A percentile compares a stretch with the other conserved stretches of the same genome.
phyloP scores from a whole-genome alignment of 1,140 invertebrate species.

The Hydropsyche tenuis region DNA sequence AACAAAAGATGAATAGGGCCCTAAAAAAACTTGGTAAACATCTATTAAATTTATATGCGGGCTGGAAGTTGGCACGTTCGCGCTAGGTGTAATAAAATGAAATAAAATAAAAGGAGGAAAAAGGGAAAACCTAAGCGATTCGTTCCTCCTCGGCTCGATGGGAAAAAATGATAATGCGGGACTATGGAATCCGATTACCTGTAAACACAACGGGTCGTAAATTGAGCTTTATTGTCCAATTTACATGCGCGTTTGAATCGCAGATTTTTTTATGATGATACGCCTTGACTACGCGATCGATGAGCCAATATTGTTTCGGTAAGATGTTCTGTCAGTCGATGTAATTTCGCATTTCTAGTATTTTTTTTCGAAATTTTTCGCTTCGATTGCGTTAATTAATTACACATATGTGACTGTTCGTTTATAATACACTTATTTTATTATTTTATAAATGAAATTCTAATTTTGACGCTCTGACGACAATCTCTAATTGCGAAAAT shows the following conservation, averaged over 20 bases:
- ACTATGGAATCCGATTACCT: constrained; percentile 32
- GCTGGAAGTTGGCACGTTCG: constrained; percentile 39
- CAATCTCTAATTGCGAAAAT: too few species aligned
- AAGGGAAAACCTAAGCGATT: constrained; percentile 33
- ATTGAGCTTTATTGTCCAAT: constrained; percentile 38
- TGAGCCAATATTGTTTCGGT: too few species aligned
- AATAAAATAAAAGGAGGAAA: constrained; percentile 12
- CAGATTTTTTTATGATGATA: constrained; percentile 16
- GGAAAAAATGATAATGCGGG: constrained; percentile 36
- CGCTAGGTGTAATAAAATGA: constrained; percentile 33
- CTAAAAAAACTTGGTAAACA: constrained; percentile 49
- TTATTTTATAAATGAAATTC: too few species aligned
- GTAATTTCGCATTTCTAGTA: too few species aligned
- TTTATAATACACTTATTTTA: too few species aligned
- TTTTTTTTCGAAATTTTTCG: too few species aligned
- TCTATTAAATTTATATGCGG: constrained; percentile 46
- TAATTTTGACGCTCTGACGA: too few species aligned
- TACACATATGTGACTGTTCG: too few species aligned
- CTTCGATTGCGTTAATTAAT: too few species aligned
- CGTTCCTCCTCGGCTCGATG: constrained; percentile 9
- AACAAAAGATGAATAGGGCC: constrained; percentile 48
- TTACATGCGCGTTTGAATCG: constrained; percentile 23
- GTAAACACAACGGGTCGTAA: constrained; percentile 33
- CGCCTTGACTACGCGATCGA: background rate
- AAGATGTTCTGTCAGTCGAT: too few species aligned